A percentile compares a stretch with the other conserved stretches of the same genome.
These are phyloP conservation scores for Sebastes alutus DNA, from an alignment of 2,797 vertebrate species.

Conservation along the genomic window DNA sequence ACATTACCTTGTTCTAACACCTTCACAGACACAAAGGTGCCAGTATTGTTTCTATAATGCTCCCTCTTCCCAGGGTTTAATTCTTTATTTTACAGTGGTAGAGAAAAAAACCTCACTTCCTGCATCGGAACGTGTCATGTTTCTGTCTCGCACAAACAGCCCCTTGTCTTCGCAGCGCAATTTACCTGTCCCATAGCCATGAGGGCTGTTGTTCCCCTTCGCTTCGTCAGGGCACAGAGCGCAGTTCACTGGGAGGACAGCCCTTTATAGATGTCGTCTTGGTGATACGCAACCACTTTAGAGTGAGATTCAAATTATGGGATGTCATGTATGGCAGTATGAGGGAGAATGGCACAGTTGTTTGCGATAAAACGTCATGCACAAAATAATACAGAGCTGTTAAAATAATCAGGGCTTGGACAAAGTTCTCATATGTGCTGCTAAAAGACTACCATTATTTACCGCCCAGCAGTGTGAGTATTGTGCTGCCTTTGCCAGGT, in stretches of 20 bases:
- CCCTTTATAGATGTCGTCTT: slow-evolving; percentile 77
- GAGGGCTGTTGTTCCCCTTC: slow-evolving; percentile 77
- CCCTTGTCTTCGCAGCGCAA: slow-evolving; percentile 61
- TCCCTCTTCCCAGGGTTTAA: slow-evolving; percentile 68
- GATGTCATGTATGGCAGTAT: slow-evolving; percentile 45
- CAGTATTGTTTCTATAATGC: slow-evolving; percentile 75
- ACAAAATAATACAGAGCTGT: slow-evolving; percentile 2
- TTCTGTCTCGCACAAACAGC: slow-evolving; percentile 73
- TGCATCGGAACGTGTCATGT: slow-evolving; percentile 72
- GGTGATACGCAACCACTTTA: slow-evolving; percentile 66
- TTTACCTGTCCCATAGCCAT: slow-evolving; percentile 79
- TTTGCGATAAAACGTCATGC: not conserved
- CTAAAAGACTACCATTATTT: slow-evolving; percentile 5
- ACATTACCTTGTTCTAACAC: slow-evolving; percentile 67
- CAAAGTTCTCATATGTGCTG: not conserved
- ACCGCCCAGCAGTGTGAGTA: not conserved
- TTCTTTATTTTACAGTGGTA: slow-evolving; percentile 77
- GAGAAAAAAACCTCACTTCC: slow-evolving; percentile 71
- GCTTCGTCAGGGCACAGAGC: slow-evolving; percentile 72
- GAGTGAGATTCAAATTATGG: slow-evolving; percentile 66
- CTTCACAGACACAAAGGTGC: slow-evolving; percentile 82
- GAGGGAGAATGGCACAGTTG: not conserved
- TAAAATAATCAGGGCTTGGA: not conserved
- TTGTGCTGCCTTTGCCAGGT: slow-evolving; percentile 35
- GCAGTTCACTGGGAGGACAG: slow-evolving; percentile 84